Evolutionary conservation across 37 sponge, comb jelly and placozoan species (phyloP).

Genomic region (Theonella swinhoei): DNA sequence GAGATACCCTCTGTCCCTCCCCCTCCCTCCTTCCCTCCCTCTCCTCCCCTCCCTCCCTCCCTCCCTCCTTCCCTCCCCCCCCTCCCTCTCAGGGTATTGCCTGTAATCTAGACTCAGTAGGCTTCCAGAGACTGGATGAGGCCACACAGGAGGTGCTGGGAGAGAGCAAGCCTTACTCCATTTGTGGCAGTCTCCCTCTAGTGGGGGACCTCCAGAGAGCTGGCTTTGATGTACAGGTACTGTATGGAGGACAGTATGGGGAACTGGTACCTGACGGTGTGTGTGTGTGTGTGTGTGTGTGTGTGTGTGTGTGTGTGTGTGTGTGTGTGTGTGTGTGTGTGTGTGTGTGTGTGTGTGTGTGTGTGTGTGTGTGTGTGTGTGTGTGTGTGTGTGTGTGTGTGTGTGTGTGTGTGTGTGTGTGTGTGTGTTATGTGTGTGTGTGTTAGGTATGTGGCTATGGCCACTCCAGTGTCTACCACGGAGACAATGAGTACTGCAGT

Average conservation of each 20-base stretch:
- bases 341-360: conserved; percentile 51
- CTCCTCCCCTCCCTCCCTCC: neutral
- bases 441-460: conserved; percentile 70
- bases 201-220: conserved; percentile 76
- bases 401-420: no score
- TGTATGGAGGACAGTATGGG: no score
- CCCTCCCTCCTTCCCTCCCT: neutral
- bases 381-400: conserved; percentile 16
- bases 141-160: conserved; percentile 74
- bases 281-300: conserved; percentile 35
- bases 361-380: conserved; percentile 51
- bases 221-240: conserved; percentile 74
- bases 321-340: conserved; percentile 44
- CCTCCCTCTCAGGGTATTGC: conserved; percentile 64
- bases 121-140: conserved; percentile 39
- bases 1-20: neutral
- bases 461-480: conserved; percentile 79
- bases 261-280: no score
- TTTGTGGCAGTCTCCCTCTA: conserved; percentile 77
- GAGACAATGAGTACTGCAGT: conserved; percentile 84
- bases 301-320: conserved; percentile 38
- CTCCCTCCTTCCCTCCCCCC: neutral
- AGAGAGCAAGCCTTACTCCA: conserved; percentile 67
- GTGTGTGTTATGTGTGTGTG: no score
- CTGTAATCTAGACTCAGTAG: conserved; percentile 67